Conservation (phyloP, 2,797 vertebrate species). For the Alcedo quadribrachys region DNA sequence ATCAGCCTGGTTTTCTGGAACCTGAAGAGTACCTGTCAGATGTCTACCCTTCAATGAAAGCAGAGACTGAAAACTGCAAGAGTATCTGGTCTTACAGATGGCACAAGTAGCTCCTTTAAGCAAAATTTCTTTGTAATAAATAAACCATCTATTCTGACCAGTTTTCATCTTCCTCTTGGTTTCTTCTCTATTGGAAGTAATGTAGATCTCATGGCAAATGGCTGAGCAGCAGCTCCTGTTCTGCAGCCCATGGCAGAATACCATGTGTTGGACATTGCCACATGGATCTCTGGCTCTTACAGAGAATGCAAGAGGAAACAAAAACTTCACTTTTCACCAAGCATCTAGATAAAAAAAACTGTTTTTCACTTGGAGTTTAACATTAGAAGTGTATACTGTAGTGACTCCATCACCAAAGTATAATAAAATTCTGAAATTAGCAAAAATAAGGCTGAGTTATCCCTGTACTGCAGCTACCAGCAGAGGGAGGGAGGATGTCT, state of each 20-base stretch:
- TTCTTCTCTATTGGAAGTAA: neutral
- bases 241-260: neutral
- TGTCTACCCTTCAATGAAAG: neutral
- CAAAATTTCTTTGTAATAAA: neutral
- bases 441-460: neutral
- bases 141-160: neutral
- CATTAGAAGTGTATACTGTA: neutral
- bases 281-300: neutral
- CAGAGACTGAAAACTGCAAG: neutral
- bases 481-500: neutral
- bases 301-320: neutral
- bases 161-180: neutral
- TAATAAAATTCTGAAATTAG: neutral
- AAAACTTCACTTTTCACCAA: neutral
- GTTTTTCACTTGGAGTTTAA: neutral
- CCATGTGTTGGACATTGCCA: neutral
- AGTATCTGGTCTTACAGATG: neutral
- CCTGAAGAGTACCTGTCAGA: neutral
- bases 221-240: neutral
- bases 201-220: neutral
- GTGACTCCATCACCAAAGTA: neutral
- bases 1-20: neutral
- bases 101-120: neutral
- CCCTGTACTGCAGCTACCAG: neutral
- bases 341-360: neutral